Base-by-base conservation (phyloP, 1,140 invertebrate genomes). In the Temnothorax longispinosus region DNA sequence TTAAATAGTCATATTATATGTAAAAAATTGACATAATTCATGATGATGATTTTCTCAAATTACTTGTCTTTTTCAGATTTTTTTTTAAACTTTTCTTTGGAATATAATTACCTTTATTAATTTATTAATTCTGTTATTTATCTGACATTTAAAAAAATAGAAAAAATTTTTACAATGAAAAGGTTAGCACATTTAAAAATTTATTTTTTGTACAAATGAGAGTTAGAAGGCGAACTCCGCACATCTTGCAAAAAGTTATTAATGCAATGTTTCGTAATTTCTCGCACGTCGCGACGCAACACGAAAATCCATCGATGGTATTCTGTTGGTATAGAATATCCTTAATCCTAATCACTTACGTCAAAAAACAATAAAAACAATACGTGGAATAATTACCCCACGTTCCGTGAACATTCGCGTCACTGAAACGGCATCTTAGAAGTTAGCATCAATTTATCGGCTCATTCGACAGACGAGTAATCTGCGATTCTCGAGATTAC, bases 401-500 rank as follows among this genome's bases (percentile, higher is more conserved):
- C 6, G 0, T 77, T 62, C 21, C 15, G 8, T 47, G 41, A 62
- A 62, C 18, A 77, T 10, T 77, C 27, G 13, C 56, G 10, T 77
- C 15, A 62, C 41, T n/a, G 15, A 32, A n/a, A 11, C 4, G n/a
- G 27, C 4, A 77, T 1, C 15, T 60, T 77, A 32, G 54, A 77
- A 41, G 6, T 21, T 56, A 7, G 56, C 27, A 47, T 47, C 27
- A 47, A 21, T 35, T 77, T 62, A 62, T 64, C 27, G 38, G 38
- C 8, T 77, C 15, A 32, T 32, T 21, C 15, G 41, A 77, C n/a
- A 62, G 15, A 62, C 18, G n/a, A 47, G 58, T 77, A 77, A 77
- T 72, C 69, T 54, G 15, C 32, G 47, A 52, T 77, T 77, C 21
- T 62, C 41, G 27, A 64, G 58, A 64, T 47, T 77, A 77, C 58